Percentiles rank a stretch among this genome's conserved stretches.
Evolutionary conservation across 2,888 invertebrate genomes (phyloP).

Genomic region (Hemaris fuciformis): DNA sequence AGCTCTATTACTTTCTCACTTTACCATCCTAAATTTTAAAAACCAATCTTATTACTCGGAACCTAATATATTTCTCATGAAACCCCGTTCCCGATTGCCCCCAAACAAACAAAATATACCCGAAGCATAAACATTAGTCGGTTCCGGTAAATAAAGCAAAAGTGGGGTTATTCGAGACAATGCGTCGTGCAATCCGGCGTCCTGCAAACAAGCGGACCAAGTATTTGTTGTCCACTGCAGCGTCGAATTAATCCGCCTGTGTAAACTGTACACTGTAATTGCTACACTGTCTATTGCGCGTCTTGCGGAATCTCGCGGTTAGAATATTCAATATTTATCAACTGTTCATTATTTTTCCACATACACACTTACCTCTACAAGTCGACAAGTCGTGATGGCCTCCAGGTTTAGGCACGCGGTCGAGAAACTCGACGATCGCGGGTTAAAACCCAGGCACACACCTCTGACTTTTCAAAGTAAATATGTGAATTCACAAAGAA

Average conservation of each 20-base stretch:
- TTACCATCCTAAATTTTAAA: too few relatives aligned
- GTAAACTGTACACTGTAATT: slow-evolving; percentile 16
- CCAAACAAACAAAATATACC: neutral
- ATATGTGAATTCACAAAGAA: too few relatives aligned
- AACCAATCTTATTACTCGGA: too few relatives aligned
- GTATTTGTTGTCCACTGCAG: slow-evolving; percentile 18
- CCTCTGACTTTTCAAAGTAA: neutral
- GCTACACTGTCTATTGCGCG: slow-evolving; percentile 7
- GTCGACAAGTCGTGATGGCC: too few relatives aligned
- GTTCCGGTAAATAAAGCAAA: neutral
- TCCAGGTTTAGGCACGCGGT: too few relatives aligned
- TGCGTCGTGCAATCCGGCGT: neutral
- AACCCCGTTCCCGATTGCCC: neutral
- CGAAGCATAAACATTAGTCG: neutral
- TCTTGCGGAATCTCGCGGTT: slow-evolving; percentile 8
- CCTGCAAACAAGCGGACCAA: slow-evolving; percentile 7
- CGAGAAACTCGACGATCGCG: too few relatives aligned
- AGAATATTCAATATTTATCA: neutral
- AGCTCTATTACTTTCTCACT: too few relatives aligned
- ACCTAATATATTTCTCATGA: neutral
- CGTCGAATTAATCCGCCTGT: slow-evolving; percentile 18
- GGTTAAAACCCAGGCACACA: neutral
- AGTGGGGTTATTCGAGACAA: slow-evolving; percentile 10
- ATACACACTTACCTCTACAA: too few relatives aligned
- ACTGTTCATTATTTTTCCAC: neutral